Evolutionary conservation across 2,888 invertebrate genomes (phyloP), one percentile per base, ranked within the genome.

Genomic region (Camponotus fellah): DNA sequence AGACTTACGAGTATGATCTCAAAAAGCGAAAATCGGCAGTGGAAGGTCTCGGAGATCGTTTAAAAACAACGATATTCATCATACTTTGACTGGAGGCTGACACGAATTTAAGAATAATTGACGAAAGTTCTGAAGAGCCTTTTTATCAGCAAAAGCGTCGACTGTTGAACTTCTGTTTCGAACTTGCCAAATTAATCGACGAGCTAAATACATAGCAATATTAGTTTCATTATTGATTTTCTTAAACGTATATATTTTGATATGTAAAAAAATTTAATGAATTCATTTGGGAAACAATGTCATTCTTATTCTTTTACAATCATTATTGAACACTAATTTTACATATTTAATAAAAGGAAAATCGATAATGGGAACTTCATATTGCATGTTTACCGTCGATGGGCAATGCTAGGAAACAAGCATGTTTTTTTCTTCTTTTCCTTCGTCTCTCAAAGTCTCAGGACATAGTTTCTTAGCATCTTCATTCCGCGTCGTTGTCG

Each of bases 361-460:
- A 32, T 40, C 12, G 56, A 32, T 56, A 26, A 60, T 43, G 43
- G 40, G n/a, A 10, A 26, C 3, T 32, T n/a, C 34, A 34, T 62
- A 74, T 32, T 43, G 62, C 12, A 32, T 74, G 21, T 49, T 65
- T 65, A 76, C 14, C 37, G 21, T 65, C 43, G 56, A 77, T 14
- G 14, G 14, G 26, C 32, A 53, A 56, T n/a, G 53, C 10, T 40
- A 32, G 6, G 10, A 43, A 17, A 10, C 34, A 43, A 17, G n/a
- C 32, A 5, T 68, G 32, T 37, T 49, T 66, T 76, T 37, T 53
- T 34, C 14, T 32, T 34, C 37, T n/a, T 37, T 64, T 53, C n/a
- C 8, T 26, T 43, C 26, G 6, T 26, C 37, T 40, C 10, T 53
- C 5, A 40, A 53, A 53, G 53, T 66, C 43, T 26, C 79, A 26